Conservation (phyloP, 2,888 invertebrate species). For the Tiphia femorata region DNA sequence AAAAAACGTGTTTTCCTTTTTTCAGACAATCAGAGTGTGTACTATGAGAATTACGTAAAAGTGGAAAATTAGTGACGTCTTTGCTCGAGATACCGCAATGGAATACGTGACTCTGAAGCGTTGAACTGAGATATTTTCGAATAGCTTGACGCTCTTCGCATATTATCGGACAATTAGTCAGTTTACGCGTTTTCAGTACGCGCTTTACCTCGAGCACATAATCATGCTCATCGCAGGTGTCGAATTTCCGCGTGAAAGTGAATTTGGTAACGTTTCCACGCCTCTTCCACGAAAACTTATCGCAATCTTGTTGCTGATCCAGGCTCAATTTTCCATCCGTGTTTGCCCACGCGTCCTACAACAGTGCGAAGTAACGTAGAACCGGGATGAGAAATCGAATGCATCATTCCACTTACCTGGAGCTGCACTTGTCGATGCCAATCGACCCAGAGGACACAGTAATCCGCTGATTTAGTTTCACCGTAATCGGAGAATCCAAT, state of each 20-base stretch:
- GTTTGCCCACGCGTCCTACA: conserved; percentile 81
- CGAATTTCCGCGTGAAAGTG: conserved; percentile 83
- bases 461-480: conserved; percentile 79
- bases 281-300: conserved; percentile 71
- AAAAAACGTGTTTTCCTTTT: no score
- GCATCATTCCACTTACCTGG: no score
- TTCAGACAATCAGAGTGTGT: no score
- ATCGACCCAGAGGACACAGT: conserved; percentile 85
- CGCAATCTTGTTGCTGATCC: conserved; percentile 83
- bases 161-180: no score
- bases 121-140: no score
- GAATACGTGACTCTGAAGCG: no score
- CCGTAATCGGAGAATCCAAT: conserved; percentile 90
- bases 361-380: neutral
- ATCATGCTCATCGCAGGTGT: conserved; percentile 85
- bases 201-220: conserved; percentile 79
- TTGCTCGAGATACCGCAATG: no score
- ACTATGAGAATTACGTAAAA: no score
- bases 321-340: conserved; percentile 75
- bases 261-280: conserved; percentile 77
- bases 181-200: no score
- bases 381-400: conserved; percentile 13
- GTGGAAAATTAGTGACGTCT: no score
- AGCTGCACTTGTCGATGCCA: conserved; percentile 74
- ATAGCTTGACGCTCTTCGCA: no score